Evolutionary conservation across 1,140 invertebrate genomes (phyloP).

Genomic region (Kradibia gibbosae): DNA sequence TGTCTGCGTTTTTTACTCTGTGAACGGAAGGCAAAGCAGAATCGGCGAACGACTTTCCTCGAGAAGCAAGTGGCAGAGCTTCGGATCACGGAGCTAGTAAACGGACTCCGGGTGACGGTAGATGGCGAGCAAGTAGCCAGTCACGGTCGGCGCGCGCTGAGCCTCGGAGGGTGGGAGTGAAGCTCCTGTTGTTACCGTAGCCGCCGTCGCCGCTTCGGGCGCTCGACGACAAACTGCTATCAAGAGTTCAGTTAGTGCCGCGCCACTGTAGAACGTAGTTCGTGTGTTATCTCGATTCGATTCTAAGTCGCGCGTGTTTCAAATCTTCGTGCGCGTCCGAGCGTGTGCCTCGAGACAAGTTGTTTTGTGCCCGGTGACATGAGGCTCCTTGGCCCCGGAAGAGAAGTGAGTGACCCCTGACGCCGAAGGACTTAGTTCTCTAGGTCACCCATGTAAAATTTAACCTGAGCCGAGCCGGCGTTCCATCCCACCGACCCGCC

Average conservation of each 20-base stretch:
- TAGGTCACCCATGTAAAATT: too few species aligned
- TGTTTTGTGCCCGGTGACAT: neutral
- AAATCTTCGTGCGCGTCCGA: neutral
- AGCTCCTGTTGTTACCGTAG: neutral
- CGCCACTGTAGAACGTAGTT: conserved; percentile 63
- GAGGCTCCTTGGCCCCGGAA: neutral
- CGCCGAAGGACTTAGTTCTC: conserved; percentile 36
- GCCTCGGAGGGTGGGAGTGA: neutral
- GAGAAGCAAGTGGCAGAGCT: too few species aligned
- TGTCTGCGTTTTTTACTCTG: too few species aligned
- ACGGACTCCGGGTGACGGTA: neutral
- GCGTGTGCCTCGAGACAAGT: neutral
- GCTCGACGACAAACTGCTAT: conserved; percentile 21
- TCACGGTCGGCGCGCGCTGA: neutral
- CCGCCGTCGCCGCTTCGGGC: neutral
- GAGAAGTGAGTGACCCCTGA: neutral
- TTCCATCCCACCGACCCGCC: too few species aligned
- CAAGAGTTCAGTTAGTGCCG: conserved; percentile 67
- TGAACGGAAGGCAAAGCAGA: too few species aligned
- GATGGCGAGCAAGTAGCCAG: neutral
- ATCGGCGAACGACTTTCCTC: too few species aligned
- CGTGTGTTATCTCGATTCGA: conserved; percentile 1
- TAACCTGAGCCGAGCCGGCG: too few species aligned
- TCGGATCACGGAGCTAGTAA: too few species aligned
- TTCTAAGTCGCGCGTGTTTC: neutral